phyloP scores from a whole-genome alignment of 2,113 vertebrate species.

The Sinocyclocheilus anshuiensis region DNA sequence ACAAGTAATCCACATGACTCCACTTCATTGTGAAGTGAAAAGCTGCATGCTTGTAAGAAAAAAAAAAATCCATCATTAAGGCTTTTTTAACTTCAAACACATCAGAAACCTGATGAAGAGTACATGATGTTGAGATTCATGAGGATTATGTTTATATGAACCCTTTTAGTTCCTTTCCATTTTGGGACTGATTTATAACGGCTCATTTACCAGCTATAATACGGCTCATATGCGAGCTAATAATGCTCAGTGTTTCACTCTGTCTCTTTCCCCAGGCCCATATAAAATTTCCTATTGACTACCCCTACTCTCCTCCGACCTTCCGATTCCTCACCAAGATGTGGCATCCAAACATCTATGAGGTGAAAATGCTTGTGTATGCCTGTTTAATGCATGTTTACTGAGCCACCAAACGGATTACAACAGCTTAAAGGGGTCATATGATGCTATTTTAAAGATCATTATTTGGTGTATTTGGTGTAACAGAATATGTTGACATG shows the following conservation, averaged over 20 bases:
- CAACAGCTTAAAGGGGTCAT: no score
- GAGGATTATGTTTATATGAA: constrained; percentile 12
- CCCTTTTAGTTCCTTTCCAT: constrained; percentile 21
- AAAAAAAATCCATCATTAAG: not conserved
- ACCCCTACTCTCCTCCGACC: constrained; percentile 97
- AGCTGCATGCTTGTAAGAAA: not conserved
- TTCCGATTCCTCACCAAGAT: constrained; percentile 99
- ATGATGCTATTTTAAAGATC: no score
- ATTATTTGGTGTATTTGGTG: no score
- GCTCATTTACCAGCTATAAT: constrained; percentile 2
- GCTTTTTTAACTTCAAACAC: not conserved
- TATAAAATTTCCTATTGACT: constrained; percentile 98
- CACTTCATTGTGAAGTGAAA: not conserved
- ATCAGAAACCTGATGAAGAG: constrained; percentile 25
- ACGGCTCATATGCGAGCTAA: not conserved
- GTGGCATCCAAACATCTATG: constrained; percentile 99
- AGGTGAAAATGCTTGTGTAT: constrained; percentile 77
- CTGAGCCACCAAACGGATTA: not conserved
- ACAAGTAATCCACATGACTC: not conserved
- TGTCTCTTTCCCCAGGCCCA: constrained; percentile 82
- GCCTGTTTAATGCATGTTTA: not conserved
- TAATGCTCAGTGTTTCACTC: not conserved
- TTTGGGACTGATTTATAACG: not conserved
- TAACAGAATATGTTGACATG: no score
- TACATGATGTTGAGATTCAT: constrained; percentile 7